Evolutionary conservation across 2,113 vertebrate genomes (phyloP).

Genomic region (Ciconia boyciana): DNA sequence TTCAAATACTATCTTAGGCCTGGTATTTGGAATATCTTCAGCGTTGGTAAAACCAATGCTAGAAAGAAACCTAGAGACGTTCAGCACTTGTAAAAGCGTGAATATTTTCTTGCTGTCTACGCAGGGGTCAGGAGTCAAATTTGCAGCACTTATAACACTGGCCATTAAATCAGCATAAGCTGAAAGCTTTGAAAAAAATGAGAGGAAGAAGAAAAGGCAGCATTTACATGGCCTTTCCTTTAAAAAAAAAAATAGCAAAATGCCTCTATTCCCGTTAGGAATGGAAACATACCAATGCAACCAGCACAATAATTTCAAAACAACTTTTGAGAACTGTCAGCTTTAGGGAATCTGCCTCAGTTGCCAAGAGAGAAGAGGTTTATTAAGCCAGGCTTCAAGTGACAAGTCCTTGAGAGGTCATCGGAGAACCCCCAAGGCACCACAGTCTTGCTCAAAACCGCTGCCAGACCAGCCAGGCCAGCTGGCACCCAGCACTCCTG

Average conservation of each 20-base stretch:
- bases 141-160: neutral
- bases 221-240: neutral
- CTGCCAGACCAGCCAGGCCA: neutral
- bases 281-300: neutral
- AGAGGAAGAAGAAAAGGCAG: neutral
- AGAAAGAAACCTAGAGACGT: neutral
- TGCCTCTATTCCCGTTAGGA: neutral
- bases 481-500: neutral
- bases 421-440: neutral
- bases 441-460: rapidly evolving
- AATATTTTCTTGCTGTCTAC: neutral
- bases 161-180: neutral
- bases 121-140: neutral
- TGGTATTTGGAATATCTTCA: neutral
- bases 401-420: neutral
- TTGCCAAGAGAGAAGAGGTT: neutral
- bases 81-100: neutral
- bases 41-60: neutral
- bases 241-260: neutral
- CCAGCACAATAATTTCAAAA: neutral
- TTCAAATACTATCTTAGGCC: neutral
- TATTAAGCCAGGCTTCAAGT: neutral
- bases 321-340: neutral
- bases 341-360: neutral
- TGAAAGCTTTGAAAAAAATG: neutral